Conservation (phyloP, 2,797 vertebrate genomes). For the Rhinella marina region DNA sequence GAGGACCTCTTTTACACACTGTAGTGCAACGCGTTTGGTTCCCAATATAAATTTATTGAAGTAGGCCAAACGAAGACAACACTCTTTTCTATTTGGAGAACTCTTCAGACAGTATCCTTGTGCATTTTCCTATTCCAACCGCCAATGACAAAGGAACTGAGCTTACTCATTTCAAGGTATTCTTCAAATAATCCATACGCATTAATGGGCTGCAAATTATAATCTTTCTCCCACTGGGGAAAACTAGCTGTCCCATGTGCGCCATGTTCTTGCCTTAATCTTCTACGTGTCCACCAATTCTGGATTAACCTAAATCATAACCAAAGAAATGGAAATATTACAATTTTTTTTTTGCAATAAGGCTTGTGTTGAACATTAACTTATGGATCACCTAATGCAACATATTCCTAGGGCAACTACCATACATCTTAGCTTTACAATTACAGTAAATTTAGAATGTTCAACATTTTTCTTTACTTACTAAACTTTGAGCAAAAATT, state of each 20-base stretch:
- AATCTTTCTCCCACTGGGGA: slow-evolving; percentile 93
- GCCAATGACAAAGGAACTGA: neutral
- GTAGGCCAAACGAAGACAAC: neutral
- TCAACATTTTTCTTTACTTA: neutral
- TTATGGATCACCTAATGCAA: neutral
- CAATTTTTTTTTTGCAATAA: neutral
- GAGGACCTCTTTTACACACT: no score
- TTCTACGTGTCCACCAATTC: slow-evolving; percentile 92
- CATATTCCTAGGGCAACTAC: neutral
- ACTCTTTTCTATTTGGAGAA: neutral
- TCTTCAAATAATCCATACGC: slow-evolving; percentile 92
- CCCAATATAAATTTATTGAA: no score
- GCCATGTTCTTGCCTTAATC: slow-evolving; percentile 82
- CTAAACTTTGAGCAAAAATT: neutral
- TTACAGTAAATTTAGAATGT: neutral
- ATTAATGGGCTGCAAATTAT: slow-evolving; percentile 91
- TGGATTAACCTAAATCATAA: slow-evolving; percentile 81
- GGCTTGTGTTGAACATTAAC: neutral
- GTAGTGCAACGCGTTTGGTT: no score
- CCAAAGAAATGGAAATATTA: neutral
- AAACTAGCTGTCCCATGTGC: slow-evolving; percentile 80
- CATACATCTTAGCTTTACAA: neutral
- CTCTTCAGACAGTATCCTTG: neutral
- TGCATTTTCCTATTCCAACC: neutral
- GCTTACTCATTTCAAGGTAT: slow-evolving; percentile 94